Base-by-base conservation (phyloP, 2,113 vertebrate species). In the Chionodraco myersi region DNA sequence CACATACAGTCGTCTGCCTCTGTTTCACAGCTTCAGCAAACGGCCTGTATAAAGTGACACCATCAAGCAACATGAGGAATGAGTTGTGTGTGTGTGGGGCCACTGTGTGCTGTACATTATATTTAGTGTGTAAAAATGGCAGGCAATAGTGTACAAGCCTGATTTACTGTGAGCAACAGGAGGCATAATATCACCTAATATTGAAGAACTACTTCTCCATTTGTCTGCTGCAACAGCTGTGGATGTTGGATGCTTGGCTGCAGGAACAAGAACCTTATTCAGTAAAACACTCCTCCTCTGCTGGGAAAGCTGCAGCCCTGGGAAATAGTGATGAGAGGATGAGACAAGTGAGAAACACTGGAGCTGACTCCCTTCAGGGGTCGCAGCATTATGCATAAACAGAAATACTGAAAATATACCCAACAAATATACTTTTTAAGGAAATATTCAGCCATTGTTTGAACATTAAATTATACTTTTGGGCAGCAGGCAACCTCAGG, bases 201-300 rank as follows among this genome's bases (percentile, higher is more conserved):
- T 21, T 21, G 63, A 58, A 70, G 68, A 70, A 45, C 61, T 76
- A 69, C 60, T 58, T 60, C 74, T 72, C 67, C 86, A 87, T 88
- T 85, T 80, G 88, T 90, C 83, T 81, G 74, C 57, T 0, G 61
- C 66, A 70, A 73, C 91, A 90, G 91, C 89, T 90, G 86, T 71
- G 83, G 72, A 72, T 79, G 82, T 87, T 65, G 41, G 69, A 81
- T 59, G 12, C 84, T 90, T 90, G 86, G 91, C 91, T 11, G 54
- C 13, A 77, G 85, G 57, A 72, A 82, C 78, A 80, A 79, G 57
- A 87, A 84, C 64, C 82, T 41, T 69, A 80, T 87, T 84, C 77
- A 56, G 48, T 68, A 10, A 78, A 82, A 86, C 79, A 80, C 80
- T 84, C 76, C 80, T 87, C 84, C 78, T 85, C 79, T 69, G 2